These are phyloP conservation scores for Atopsyche davidsoni DNA, from an alignment of 1,140 invertebrate genomes.

Conservation along the genomic window DNA sequence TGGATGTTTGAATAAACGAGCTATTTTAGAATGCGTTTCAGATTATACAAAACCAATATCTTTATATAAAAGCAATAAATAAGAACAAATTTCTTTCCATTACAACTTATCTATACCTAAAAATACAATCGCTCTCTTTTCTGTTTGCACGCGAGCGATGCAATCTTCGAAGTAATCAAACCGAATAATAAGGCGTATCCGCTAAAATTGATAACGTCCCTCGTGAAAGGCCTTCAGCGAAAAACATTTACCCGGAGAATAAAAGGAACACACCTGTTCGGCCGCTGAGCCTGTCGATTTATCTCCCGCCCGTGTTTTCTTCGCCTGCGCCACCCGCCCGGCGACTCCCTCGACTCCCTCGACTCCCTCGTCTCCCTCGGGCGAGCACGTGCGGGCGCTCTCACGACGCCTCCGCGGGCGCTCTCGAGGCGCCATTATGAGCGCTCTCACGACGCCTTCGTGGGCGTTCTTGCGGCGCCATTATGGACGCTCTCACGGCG, in stretches of 20 bases:
- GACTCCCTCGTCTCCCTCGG: background rate
- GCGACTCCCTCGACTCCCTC: background rate
- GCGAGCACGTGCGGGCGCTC: no score
- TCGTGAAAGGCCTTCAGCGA: conserved; percentile 13
- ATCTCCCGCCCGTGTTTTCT: conserved; percentile 16
- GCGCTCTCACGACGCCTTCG: no score
- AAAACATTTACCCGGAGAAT: conserved; percentile 27
- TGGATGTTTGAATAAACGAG: no score
- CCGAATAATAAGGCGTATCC: conserved; percentile 28
- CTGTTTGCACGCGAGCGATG: conserved; percentile 5
- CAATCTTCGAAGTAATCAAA: conserved; percentile 26
- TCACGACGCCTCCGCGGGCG: no score
- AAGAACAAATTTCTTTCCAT: no score
- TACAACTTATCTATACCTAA: no score
- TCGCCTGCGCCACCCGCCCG: background rate
- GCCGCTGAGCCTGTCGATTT: conserved; percentile 18
- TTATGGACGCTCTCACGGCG: no score
- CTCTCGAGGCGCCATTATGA: no score
- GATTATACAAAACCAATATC: no score
- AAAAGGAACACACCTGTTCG: conserved; percentile 26
- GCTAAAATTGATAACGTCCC: conserved; percentile 28
- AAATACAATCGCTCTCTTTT: conserved; percentile 6
- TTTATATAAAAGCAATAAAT: no score
- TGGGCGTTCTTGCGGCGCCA: no score
- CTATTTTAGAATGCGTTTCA: no score